Base-by-base conservation (phyloP, 2,113 vertebrate species). In the Gorsachius goisagi region DNA sequence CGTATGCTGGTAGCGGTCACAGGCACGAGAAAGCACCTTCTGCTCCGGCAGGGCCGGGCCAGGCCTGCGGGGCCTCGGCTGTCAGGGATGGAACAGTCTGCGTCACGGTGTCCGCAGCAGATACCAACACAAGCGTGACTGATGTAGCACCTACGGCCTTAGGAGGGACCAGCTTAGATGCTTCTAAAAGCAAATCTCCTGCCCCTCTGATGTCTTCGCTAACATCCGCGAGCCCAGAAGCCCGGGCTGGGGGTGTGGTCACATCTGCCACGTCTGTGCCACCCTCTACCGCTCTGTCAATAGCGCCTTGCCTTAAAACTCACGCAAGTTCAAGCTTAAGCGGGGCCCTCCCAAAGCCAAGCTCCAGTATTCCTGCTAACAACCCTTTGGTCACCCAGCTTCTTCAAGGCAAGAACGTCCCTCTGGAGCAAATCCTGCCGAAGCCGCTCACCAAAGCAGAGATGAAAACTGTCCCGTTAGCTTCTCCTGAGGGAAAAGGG, bases 311-410 rank as follows among this genome's bases (percentile, higher is more conserved):
- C 96, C 97, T 98, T 96, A 91, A 98, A 95, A 37, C 96, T 28
- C 85, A 96, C 72, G 50, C 96, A 95, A 45, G 69, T 33, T 62
- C 88, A 75, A 60, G 67, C 55, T 55, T 80, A 35, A 88, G 92
- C 27, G 98, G 94, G 19, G 83, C 97, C 39, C 53, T 94, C 58
- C 71, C 94, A 83, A 98, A 98, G 82, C 87, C 79, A 8, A 98
- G 97, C 96, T 99, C 98, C 92, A 99, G 97, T 60, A 99, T 99
- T 88, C 99, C 99, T 69, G 99, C 99, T 33, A 99, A 99, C 97
- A 99, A 99, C 96, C 99, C 99, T 28, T 96, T 99, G 88, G 99
- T 99, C 90, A 98, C 99, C 17, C 98, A 99, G 84, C 98, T 99
- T 47, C 99, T 99, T 50, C 99, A 99, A 89, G 99, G 99, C 62